Base-by-base conservation (phyloP, 1,140 invertebrate genomes). In the Drosophila truncata region DNA sequence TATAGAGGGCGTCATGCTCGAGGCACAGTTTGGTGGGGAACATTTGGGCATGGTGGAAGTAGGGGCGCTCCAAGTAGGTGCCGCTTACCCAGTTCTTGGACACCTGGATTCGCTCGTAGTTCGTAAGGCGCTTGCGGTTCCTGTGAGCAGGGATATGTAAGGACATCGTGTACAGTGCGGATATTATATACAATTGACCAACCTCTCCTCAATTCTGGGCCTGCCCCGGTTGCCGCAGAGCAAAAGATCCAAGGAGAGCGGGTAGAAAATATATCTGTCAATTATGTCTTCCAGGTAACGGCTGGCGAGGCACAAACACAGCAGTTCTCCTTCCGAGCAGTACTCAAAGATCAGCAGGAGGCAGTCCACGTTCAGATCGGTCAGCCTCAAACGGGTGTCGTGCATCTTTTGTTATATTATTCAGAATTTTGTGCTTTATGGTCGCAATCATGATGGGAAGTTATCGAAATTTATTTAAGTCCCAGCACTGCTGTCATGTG, bases 1-100 rank as follows among this genome's bases (percentile, higher is more conserved):
- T 81, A 37, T 83, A 91, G 9, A 93, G 49, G 11, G 59, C 61
- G 46, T 92, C 67, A 2, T 66, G 57, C 35, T 91, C 81, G 14
- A 93, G 64, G 25, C 74, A 73, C 9, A 93, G n/a, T 60, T 85
- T 92, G 11, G 91, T 91, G 27, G 88, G 62, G 54, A 86, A 92
- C 82, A 92, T 91, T 46, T 82, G 80, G 0, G 52, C 67, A 61
- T 92, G 91, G 49, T 92, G 85, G 33, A 83, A 93, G 27, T 92
- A 92, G 20, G 76, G 69, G 1, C 74, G 60, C 42, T 92, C 88
- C 1, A 63, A 41, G 49, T 93, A 93, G 11, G 55, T 60, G 1
- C 92, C 92, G 23, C 72, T 75, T 5, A 82, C 25, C 92, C 92
- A 92, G 54, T 93, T 93, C 8, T 55, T 52, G 2, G 64, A 64